Evolutionary conservation across 2,797 vertebrate genomes (phyloP), one percentile per base, ranked within the genome.

Genomic region (Arnoldichthys spilopterus): DNA sequence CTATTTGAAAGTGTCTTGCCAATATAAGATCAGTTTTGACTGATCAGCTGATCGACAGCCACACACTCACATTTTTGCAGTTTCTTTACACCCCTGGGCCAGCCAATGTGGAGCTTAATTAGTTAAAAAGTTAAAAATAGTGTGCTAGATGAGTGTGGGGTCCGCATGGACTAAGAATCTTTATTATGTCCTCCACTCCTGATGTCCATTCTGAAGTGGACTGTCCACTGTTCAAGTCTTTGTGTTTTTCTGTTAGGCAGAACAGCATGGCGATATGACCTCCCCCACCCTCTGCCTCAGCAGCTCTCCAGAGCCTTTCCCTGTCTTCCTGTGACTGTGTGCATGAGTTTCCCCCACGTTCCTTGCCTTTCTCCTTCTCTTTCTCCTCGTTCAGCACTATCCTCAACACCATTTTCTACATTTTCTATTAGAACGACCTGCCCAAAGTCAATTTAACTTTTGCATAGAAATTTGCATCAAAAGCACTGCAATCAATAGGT

Each of bases 281-380:
- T 86, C 84, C 86, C 85, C 77, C 77, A 84, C 80, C 47, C 83
- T 87, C 89, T 67, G 37, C 40, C 22, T 43, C 64, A 26, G 37
- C 89, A 85, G 45, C 83, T 84, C 90, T 85, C 82, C 83, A 87
- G 88, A 84, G 83, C 83, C 71, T 79, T 85, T 78, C 87, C 85
- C 72, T 84, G 72, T 74, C 76, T 84, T 81, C 91, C 91, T 90
- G 90, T 90, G 87, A 85, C 85, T 90, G 89, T 89, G 53, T 89
- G 49, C 61, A 73, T 84, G 86, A 83, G 90, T 90, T 92, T 91
- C 87, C 90, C 89, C 82, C 78, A 81, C 88, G 37, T 69, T 71
- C 18, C 66, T 9, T 62, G 40, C 54, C 43, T 70, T 16, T 54
- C 67, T 74, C 43, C 32, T 4, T 47, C 11, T 59, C 26, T 58